phyloP scores from a whole-genome alignment of 1,140 invertebrate genomes.

The Pomacea maculata region DNA sequence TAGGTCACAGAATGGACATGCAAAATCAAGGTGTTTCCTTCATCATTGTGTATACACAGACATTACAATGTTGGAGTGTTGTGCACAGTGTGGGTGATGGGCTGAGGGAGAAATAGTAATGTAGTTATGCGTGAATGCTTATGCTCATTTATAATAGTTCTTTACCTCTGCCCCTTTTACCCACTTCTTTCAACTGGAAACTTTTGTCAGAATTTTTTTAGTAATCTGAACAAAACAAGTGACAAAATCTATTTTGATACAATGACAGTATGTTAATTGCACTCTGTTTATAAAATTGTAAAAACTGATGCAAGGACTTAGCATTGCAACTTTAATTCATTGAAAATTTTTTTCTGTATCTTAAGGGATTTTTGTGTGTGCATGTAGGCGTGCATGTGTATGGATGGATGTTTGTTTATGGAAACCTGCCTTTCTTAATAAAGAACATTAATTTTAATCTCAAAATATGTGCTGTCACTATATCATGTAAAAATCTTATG shows the following conservation, averaged over 20 bases:
- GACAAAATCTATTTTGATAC: neutral
- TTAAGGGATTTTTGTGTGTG: neutral
- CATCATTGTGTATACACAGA: no score
- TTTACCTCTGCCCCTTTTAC: no score
- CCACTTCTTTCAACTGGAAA: neutral
- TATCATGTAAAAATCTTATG: neutral
- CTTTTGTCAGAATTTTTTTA: neutral
- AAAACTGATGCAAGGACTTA: neutral
- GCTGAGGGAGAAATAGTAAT: no score
- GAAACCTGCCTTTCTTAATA: neutral
- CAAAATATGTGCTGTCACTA: neutral
- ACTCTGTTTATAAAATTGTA: neutral
- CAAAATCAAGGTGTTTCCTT: no score
- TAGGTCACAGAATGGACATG: no score
- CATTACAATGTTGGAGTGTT: no score
- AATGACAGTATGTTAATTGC: neutral
- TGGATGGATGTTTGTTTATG: neutral
- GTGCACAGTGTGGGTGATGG: no score
- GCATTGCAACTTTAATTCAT: neutral
- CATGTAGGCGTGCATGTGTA: neutral
- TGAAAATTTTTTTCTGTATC: neutral
- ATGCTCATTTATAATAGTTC: no score
- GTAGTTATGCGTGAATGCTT: no score
- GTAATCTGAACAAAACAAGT: neutral
- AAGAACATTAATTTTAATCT: neutral